Evolutionary conservation across 2,113 vertebrate species (phyloP).

Genomic region (Platysteira castanea): DNA sequence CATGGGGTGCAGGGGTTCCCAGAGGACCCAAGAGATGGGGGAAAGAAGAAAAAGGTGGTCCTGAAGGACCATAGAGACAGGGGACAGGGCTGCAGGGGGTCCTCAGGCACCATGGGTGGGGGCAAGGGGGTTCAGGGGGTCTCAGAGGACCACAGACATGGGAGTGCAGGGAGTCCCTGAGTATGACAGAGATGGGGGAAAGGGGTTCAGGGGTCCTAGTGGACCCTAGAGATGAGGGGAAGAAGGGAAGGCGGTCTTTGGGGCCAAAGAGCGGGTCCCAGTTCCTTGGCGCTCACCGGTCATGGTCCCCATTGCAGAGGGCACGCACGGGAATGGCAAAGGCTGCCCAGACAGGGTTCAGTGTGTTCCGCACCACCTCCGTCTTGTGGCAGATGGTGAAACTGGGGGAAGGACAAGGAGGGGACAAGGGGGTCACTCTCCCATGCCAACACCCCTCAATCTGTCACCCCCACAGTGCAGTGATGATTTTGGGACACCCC

Average conservation of each 20-base stretch:
- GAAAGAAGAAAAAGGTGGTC: background rate
- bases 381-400: constrained; percentile 83
- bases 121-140: background rate
- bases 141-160: background rate
- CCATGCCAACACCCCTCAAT: background rate
- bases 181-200: background rate
- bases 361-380: constrained; percentile 82
- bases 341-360: constrained; percentile 88
- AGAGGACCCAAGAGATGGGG: background rate
- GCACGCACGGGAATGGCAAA: constrained; percentile 89
- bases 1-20: background rate
- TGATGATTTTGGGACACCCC: background rate
- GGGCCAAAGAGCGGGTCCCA: background rate
- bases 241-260: background rate
- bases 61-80: background rate
- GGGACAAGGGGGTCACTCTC: background rate
- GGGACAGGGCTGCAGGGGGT: background rate
- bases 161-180: background rate
- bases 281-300: constrained; percentile 69
- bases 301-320: constrained; percentile 91
- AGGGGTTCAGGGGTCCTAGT: background rate
- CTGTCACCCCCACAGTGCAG: background rate
- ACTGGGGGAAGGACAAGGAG: background rate
- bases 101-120: background rate
- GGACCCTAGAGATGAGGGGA: background rate